Base-by-base conservation (phyloP, 2,888 invertebrate species). In the Cephus sareptanus region DNA sequence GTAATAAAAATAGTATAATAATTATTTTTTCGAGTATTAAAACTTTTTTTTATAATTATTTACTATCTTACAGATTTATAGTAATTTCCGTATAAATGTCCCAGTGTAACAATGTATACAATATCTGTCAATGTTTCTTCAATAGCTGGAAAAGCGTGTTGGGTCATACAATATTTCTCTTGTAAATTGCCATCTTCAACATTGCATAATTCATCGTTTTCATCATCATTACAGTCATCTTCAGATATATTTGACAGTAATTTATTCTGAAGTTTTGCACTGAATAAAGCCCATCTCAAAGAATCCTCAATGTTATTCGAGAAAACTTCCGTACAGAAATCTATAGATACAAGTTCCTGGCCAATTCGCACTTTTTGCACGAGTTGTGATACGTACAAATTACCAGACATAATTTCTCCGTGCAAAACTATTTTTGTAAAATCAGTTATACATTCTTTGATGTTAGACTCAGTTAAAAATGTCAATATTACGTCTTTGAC, bases 1-100 rank as follows among this genome's bases (percentile, higher is more conserved):
- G 83, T 78, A 91, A 90, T 56, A 56, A 23, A 56, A 56, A 56
- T 56, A 23, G 56, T 23, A 56, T 56, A 9, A 23, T 23, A 56
- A 56, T 2, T 40, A 40, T 23, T 9, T 23, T 56, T 23, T 9
- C 23, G 2, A 1, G 56, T 2, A 56, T 23, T 9, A 56, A 40
- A 40, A 56, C 23, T 4, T 15, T 56, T 23, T 56, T 56, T 56
- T 6, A 23, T 2, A 56, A 56, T 23, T 56, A 56, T 56, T 56
- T 56, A 9, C 2, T 23, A 2, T 56, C 23, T 56, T 23, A 56
- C 92, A 78, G 90, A 92, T 89, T 91, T 92, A 85, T 92, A 93
- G 84, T 92, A 88, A 69, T 87, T 84, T 15, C 87, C 83, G 80
- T 92, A 92, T 76, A 90, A 87, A 75, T 90, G 84, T 30, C 90